Base-by-base conservation (phyloP, 2,797 vertebrate species). In the Leptatherina wallacei region DNA sequence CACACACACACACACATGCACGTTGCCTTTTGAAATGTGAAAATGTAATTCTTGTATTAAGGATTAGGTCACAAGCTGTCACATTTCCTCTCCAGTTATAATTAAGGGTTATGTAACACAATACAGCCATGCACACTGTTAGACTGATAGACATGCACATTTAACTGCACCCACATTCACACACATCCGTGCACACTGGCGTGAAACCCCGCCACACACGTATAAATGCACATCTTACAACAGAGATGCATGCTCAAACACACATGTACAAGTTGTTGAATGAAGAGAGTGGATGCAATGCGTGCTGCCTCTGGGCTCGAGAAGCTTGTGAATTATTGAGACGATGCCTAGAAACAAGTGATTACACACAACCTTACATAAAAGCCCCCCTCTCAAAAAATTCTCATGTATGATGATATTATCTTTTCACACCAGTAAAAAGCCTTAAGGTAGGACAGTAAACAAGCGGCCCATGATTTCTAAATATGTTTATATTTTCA, bases 41-140 rank as follows among this genome's bases (percentile, higher is more conserved):
- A 88, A 91, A 84, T 88, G 81, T 80, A 82, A 86, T 76, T 67
- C 82, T 80, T 82, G 68, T 81, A 85, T 87, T 87, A 82, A 77
- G 85, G 90, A 90, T 92, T 88, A 90, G 88, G 89, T 91, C 89
- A 88, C 87, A 87, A 90, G 80, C 87, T 89, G 92, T 90, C 91
- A 89, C 85, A 90, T 92, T 91, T 89, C 79, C 79, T 90, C 75
- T 65, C 56, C 60, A 76, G 82, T 89, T 86, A 83, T 91, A 92
- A 93, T 92, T 89, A 89, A 88, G 80, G 72, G 75, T 90, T 90
- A 91, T 85, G 87, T 83, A 90, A 92, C 80, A 73, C 61, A 78
- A 73, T 80, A 67, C 61, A 61, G 68, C 77, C 62, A 83, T 76
- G 82, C 63, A 76, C 78, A 81, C 67, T 71, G 70, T 61, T 40